Base-by-base conservation (phyloP, 2,888 invertebrate species). In the Lithophane leautieri region DNA sequence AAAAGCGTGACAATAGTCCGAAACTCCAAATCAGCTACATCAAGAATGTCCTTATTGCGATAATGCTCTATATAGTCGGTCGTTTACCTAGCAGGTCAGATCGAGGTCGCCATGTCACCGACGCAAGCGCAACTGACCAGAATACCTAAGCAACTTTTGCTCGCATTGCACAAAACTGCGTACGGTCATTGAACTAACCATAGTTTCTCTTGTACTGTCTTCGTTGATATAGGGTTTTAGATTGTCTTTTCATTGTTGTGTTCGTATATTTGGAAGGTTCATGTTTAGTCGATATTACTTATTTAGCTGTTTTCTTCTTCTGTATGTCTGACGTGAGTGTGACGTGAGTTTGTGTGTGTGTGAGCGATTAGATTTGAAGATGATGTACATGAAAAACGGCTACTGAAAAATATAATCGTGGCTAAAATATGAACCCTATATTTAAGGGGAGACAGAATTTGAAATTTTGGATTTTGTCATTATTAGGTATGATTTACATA, bases 121-220 rank as follows among this genome's bases (percentile, higher is more conserved):
- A 87, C 88, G 88, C 75, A 81, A 81, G 75, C 86, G 81, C 86
- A 84, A 87, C 91, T 92, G 93, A 92, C 91, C 91, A 91, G 93
- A 93, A 93, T 94, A 91, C 90, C 89, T 89, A 92, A 93, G 88
- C 90, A 89, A 90, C 91, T 91, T 93, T 92, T 91, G 90, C 91
- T 91, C 89, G 92, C 87, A 88, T 91, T 92, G 93, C 93, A 93
- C 92, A 92, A 92, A 93, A 92, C 90, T 91, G 89, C 88, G 89
- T 91, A 86, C 88, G 92, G 92, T 91, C 92, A 84, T 78, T 88
- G 91, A 92, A 90, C 93, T 89, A 81, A 25, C 60, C 70, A 71
- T 82, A 86, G 88, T 90, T 90, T 88, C 88, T 85, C 89, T 82
- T 84, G 61, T 62, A 54, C 67, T 60, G 73, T 85, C 77, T 86